These are phyloP conservation scores for Dynastes tityus DNA, from an alignment of 2,888 invertebrate species.

Conservation along the genomic window DNA sequence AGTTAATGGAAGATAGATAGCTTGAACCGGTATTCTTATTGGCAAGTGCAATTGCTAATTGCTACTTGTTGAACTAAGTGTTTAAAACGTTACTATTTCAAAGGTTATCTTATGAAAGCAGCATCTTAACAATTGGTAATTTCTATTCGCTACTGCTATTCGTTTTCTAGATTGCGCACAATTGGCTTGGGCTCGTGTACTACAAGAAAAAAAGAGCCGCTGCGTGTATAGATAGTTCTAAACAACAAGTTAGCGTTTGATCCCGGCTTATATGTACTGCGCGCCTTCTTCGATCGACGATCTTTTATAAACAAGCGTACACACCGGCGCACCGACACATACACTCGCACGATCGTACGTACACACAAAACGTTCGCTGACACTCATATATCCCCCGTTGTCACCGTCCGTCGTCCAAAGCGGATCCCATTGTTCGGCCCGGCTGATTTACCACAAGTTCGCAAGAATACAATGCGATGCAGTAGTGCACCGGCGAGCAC, in stretches of 20 bases:
- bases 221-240: not conserved
- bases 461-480: conserved; percentile 66
- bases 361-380: conserved; percentile 60
- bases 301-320: conserved; percentile 57
- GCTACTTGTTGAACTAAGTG: too few species aligned
- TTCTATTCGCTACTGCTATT: too few species aligned
- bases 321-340: conserved; percentile 30
- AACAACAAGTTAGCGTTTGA: not conserved
- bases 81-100: too few species aligned
- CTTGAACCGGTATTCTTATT: too few species aligned
- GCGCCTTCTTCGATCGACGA: conserved; percentile 24
- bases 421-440: conserved; percentile 64
- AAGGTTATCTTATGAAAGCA: too few species aligned
- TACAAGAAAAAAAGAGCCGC: too few species aligned
- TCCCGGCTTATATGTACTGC: conserved; percentile 10
- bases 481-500: conserved; percentile 58
- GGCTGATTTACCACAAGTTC: conserved; percentile 66
- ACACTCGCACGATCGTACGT: conserved; percentile 54
- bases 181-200: too few species aligned
- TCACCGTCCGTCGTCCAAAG: conserved; percentile 61
- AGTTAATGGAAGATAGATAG: too few species aligned
- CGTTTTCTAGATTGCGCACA: too few species aligned
- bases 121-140: too few species aligned
- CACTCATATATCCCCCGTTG: conserved; percentile 63
- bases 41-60: too few species aligned